phyloP scores from a whole-genome alignment of 2,797 vertebrate species.

The Megalops cyprinoides region DNA sequence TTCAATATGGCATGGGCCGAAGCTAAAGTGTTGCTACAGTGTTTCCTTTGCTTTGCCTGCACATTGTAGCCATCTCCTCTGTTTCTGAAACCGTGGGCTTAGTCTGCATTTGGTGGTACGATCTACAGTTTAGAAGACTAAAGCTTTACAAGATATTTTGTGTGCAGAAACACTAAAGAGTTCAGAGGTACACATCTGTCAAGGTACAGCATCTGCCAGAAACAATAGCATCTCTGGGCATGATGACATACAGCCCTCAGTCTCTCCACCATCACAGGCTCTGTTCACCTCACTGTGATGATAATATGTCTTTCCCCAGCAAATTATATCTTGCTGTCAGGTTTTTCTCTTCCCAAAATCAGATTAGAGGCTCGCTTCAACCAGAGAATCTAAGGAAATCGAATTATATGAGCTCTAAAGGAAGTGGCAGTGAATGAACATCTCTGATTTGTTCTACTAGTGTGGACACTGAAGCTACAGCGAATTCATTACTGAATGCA shows the following conservation, averaged over 20 bases:
- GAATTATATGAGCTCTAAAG: slow-evolving; percentile 1
- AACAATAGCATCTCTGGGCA: no score
- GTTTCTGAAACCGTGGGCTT: no score
- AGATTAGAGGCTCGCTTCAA: background rate
- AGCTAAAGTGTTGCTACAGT: no score
- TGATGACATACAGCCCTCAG: no score
- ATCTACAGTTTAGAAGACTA: no score
- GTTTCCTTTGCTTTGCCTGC: no score
- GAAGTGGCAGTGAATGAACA: background rate
- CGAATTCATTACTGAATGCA: background rate
- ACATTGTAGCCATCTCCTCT: no score
- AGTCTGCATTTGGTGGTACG: no score
- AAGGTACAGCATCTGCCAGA: no score
- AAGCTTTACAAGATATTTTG: no score
- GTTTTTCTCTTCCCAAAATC: background rate
- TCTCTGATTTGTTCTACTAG: background rate
- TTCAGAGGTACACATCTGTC: no score
- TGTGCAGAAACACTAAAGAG: no score
- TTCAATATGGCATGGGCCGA: background rate
- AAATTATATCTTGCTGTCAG: background rate
- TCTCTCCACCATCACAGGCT: background rate
- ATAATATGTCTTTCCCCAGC: background rate
- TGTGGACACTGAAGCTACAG: background rate
- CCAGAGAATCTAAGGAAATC: background rate
- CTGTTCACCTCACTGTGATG: background rate